phyloP scores from a whole-genome alignment of 2,888 invertebrate species.

The Nasonovia ribisnigri region DNA sequence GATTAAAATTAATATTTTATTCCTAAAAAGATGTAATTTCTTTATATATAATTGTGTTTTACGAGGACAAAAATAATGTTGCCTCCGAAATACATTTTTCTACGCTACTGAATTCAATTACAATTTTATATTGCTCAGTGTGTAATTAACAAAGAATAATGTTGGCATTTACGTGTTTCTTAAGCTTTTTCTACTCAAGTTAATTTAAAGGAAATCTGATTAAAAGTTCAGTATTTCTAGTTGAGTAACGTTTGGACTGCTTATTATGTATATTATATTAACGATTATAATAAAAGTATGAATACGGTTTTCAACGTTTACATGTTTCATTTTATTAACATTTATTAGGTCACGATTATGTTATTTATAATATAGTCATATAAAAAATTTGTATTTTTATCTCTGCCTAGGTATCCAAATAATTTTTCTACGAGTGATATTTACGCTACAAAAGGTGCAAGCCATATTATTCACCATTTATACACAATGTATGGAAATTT shows the following conservation, averaged over 20 bases:
- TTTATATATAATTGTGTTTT: neutral
- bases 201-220: neutral
- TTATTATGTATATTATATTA: neutral
- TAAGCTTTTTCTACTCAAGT: slow-evolving; percentile 4
- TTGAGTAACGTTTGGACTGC: neutral
- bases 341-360: neutral
- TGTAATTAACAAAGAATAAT: slow-evolving; percentile 48
- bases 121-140: neutral
- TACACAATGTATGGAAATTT: neutral
- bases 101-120: slow-evolving; percentile 15
- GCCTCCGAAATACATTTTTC: slow-evolving; percentile 7
- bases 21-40: neutral
- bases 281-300: neutral
- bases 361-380: neutral
- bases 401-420: neutral
- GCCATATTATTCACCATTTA: neutral
- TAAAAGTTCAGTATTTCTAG: slow-evolving; percentile 7
- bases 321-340: neutral
- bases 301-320: neutral
- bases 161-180: neutral
- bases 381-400: neutral
- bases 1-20: slow-evolving; percentile 19
- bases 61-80: neutral
- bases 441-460: neutral
- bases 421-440: neutral